Base-by-base conservation (phyloP, 2,888 invertebrate species). In the Sphinx pinastri region DNA sequence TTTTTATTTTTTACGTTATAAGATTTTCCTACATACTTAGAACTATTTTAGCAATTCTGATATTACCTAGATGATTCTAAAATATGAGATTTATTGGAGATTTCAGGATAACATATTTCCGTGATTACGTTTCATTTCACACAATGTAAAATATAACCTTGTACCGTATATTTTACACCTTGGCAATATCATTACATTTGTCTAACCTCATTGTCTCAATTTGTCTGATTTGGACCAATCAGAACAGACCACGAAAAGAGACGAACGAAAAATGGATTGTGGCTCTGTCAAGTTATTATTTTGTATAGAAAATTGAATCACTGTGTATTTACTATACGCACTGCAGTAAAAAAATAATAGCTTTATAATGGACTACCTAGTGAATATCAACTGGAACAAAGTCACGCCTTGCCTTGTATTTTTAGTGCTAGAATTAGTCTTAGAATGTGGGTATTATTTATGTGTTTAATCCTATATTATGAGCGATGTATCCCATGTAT, bases 381-480 rank as follows among this genome's bases (percentile, higher is more conserved):
- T 94, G 82, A 94, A 92, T 90, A 88, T 93, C 76, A 93, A 93
- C 79, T 95, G 95, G 92, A 95, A 95, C 87, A 96, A 95, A 94
- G 84, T 96, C 81, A 95, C 95, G 76, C 95, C 96, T 82, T 96
- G 95, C 91, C 90, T 96, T 87, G 90, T 96, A 81, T 90, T 96
- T 81, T 92, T 96, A 91, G 89, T 96, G 73, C 89, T 96, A 89
- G 96, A 96, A 94, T 85, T 96, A 86, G 94, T 96, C 83, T 94
- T 96, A 90, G 96, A 96, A 89, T 95, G 96, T 96, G 77, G 77
- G 83, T 85, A 82, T 75, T 74, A 76, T 80, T 81, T 79, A 75
- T 72, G 72, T 74, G 70, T 79, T 78, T 77, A 81, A 80, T 81
- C 81, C 81, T 83, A 76, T 76, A 77, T 80, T 79, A 74, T 77